A percentile compares a stretch with the other conserved stretches of the same genome.
Evolutionary conservation across 2,113 vertebrate genomes (phyloP).

Genomic region (Chaenocephalus aceratus): DNA sequence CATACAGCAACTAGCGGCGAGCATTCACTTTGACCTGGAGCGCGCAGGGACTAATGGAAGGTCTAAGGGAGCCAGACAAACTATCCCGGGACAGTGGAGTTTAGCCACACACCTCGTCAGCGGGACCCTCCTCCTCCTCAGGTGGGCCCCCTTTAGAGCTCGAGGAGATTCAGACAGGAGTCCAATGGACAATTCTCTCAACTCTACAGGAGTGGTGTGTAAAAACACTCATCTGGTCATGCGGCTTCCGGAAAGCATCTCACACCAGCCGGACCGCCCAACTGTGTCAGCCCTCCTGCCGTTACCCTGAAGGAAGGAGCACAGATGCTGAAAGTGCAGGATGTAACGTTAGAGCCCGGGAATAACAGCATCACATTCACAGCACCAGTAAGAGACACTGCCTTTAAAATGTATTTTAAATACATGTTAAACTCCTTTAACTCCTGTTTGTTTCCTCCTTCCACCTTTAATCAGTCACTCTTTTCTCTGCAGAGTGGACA

Average conservation of each 20-base stretch:
- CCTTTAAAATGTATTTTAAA: too few species aligned
- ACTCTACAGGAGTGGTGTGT: conserved; percentile 91
- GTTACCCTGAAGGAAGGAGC: conserved; percentile 88
- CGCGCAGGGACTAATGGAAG: conserved; percentile 89
- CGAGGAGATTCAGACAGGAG: conserved; percentile 91
- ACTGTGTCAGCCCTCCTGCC: conserved; percentile 74
- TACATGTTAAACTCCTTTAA: too few species aligned
- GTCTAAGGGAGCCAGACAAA: conserved; percentile 84
- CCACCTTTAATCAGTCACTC: background rate
- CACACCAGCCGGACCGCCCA: conserved; percentile 84
- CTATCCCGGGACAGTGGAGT: conserved; percentile 84
- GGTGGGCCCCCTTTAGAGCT: conserved; percentile 86
- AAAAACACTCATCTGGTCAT: conserved; percentile 94
- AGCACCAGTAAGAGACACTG: conserved; percentile 85
- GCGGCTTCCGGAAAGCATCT: conserved; percentile 86
- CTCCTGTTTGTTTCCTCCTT: background rate
- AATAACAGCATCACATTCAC: conserved; percentile 89
- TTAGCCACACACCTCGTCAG: conserved; percentile 68
- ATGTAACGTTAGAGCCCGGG: conserved; percentile 89
- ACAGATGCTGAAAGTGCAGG: conserved; percentile 84
- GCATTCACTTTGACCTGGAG: conserved; percentile 90
- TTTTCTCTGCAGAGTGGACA: conserved; percentile 86
- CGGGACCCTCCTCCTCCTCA: conserved; percentile 31
- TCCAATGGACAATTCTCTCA: conserved; percentile 90
- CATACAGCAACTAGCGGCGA: conserved; percentile 89